A percentile compares a stretch with the other conserved stretches of the same genome.
Conservation (phyloP, 2,888 invertebrate genomes). For the Campoletis raptor region DNA sequence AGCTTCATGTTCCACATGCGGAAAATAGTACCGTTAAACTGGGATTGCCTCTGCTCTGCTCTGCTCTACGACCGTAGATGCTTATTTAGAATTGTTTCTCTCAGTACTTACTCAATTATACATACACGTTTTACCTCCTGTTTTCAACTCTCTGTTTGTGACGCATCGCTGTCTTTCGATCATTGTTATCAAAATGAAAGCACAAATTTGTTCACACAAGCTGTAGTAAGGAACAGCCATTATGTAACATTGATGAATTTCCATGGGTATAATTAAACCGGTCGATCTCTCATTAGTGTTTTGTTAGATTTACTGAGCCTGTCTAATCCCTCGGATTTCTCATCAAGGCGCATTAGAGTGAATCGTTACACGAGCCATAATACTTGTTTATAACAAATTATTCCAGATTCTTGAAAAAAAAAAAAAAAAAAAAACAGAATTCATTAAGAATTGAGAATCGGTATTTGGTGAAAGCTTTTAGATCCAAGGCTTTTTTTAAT, state of each 20-base stretch:
- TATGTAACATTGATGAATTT: neutral
- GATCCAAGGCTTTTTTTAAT: neutral
- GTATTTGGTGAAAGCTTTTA: neutral
- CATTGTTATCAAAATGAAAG: conserved; percentile 1
- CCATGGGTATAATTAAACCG: neutral
- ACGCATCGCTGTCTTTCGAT: neutral
- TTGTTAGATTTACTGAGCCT: neutral
- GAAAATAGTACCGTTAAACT: conserved; percentile 27
- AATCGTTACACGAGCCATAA: neutral
- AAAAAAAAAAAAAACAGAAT: neutral
- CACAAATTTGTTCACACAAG: neutral
- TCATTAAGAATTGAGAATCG: neutral
- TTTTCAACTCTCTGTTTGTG: neutral
- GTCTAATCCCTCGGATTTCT: neutral
- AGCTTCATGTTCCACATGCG: conserved; percentile 9
- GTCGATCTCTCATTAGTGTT: neutral
- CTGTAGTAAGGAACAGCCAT: neutral
- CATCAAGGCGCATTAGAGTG: neutral
- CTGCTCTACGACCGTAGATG: conserved; percentile 19
- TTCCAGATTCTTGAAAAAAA: neutral
- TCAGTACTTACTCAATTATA: conserved; percentile 19
- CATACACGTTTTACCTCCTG: neutral
- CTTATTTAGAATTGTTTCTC: conserved; percentile 41
- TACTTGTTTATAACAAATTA: neutral
- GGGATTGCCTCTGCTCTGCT: conserved; percentile 9